Evolutionary conservation across 1,140 invertebrate genomes (phyloP).

Genomic region (Macrocentrus cingulum): DNA sequence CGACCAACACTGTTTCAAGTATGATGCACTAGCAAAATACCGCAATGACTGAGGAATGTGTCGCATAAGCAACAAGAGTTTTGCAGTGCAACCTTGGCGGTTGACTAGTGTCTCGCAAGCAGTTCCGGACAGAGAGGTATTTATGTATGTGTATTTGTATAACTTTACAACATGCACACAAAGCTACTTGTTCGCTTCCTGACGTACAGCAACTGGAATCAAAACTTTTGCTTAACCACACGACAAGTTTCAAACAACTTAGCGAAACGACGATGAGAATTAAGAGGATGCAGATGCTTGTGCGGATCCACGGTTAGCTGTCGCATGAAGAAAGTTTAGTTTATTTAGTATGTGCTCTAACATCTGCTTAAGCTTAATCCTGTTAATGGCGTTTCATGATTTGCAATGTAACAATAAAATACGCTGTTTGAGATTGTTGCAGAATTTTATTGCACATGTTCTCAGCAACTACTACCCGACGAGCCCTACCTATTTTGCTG

Average conservation of each 20-base stretch:
- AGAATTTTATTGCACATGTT: too few species aligned
- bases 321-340: constrained; percentile 1
- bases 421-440: too few species aligned
- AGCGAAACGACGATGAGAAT: constrained; percentile 3
- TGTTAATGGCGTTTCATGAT: too few species aligned
- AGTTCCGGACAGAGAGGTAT: constrained; percentile 13
- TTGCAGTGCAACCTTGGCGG: constrained; percentile 20
- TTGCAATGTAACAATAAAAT: too few species aligned
- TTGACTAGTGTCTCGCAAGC: constrained; percentile 20
- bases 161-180: constrained; percentile 11
- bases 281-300: constrained; percentile 12
- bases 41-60: constrained; percentile 20
- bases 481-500: too few species aligned
- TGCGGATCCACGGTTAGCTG: constrained; percentile 11
- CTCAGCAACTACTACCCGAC: not conserved
- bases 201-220: constrained; percentile 20
- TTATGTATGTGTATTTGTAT: constrained; percentile 8
- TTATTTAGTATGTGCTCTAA: not conserved
- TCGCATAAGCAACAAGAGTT: constrained; percentile 26
- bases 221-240: constrained; percentile 21
- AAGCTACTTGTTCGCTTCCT: constrained; percentile 13
- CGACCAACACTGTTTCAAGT: not conserved
- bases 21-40: constrained; percentile 2
- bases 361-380: not conserved
- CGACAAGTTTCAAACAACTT: constrained; percentile 16